Evolutionary conservation across 2,113 vertebrate genomes (phyloP).

Genomic region (Mirza zaza): DNA sequence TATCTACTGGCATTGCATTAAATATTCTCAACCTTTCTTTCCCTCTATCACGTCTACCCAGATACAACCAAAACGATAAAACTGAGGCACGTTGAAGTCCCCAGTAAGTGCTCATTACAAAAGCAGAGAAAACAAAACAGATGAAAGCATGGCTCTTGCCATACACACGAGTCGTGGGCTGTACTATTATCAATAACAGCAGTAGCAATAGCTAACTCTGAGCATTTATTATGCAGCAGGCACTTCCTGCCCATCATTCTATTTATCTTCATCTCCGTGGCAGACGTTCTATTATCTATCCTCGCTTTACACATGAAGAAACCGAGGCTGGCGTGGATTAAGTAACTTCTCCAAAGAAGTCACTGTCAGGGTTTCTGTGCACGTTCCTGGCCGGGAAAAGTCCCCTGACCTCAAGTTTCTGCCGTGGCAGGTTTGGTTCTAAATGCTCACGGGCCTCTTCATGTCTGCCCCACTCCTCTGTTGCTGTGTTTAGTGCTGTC

Average conservation of each 20-base stretch:
- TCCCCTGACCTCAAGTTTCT: too few species aligned
- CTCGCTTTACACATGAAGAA: background rate
- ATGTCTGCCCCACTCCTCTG: too few species aligned
- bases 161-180: background rate
- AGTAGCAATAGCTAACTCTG: background rate
- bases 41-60: background rate
- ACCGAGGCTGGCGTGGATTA: background rate
- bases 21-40: background rate
- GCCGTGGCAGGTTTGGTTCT: too few species aligned
- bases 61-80: slow-evolving; percentile 4
- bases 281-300: background rate
- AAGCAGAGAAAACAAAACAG: background rate
- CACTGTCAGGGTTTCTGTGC: background rate
- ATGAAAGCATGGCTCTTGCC: background rate
- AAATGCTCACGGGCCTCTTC: too few species aligned
- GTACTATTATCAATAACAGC: background rate
- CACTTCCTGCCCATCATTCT: background rate
- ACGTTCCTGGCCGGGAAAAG: background rate
- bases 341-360: background rate
- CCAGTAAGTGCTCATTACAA: background rate
- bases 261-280: background rate
- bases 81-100: background rate
- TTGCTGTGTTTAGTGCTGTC: too few species aligned
- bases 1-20: background rate
- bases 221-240: background rate